Base-by-base conservation (phyloP, 2,113 vertebrate genomes). In the Artemisiospiza belli region DNA sequence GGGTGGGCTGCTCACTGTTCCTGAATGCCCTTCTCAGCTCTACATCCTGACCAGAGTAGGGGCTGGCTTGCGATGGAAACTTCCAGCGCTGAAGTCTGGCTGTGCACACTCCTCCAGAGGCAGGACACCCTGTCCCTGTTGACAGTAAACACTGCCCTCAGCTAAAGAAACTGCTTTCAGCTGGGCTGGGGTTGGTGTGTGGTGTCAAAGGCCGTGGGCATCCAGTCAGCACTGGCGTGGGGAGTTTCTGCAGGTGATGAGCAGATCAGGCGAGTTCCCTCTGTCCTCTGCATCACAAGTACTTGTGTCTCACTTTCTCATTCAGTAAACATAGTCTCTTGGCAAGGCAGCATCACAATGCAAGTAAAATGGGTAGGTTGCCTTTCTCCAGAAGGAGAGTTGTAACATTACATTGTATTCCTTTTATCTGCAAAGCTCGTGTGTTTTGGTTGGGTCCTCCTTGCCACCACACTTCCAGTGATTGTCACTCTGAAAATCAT, bases 141-240 rank as follows among this genome's bases (percentile, higher is more conserved):
- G 97, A 96, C 96, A 70, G 87, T 98, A 97, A 98, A 96, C 67
- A 77, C 46, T 67, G 51, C 9, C 49, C 46, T 90, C 78, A 21
- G 58, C 73, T 67, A 6, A 73, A 96, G 67, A 59, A 86, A 10
- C 95, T 87, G 89, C 89, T 92, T 46, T 81, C 81, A 85, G 47
- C 93, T 77, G 69, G 93, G 14, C 59, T 82, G 90, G 28, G 27
- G 47, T 35, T 35, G 20, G 12, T 1, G 4, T 69, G 63, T 12
- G 5, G 5, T 41, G 43, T 58, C 52, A 62, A 62, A 64, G 44
- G n/a, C 76, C 75, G 69, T 79, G 35, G 4, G 4, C 66, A 77
- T 87, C 97, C 47, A n/a, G 97, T 54, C 39, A 23, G 17, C 10
- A 3, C 97, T 87, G 89, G 95, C 62, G 44, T 15, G 13, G n/a